Base-by-base conservation (phyloP, 2,888 invertebrate genomes). In the Phyto melanocephala region DNA sequence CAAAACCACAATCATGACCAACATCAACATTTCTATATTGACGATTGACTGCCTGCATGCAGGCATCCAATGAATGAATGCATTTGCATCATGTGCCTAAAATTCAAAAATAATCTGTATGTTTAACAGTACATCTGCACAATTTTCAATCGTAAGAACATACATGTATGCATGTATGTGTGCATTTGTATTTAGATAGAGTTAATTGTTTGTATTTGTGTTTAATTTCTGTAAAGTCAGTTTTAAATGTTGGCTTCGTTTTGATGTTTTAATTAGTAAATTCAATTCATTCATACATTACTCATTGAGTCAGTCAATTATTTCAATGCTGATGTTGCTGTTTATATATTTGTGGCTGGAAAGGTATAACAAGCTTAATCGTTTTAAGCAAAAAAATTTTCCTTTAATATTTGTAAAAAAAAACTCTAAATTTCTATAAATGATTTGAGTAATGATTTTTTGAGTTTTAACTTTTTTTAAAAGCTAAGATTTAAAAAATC, bases 221-320 rank as follows among this genome's bases (percentile, higher is more conserved):
- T 52, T 47, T 45, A 10, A 17, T 70, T 54, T 78, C 28, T 78
- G n/a, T 65, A 8, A 8, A 33, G n/a, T 68, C 35, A 5, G 52
- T 56, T 45, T 60, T 67, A 33, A 68, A 60, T 79, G 72, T 67
- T 79, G 42, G 58, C 63, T 37, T 42, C 17, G 54, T n/a, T 62
- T 72, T 81, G 77, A 78, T 81, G 77, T 78, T 78, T 81, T 74
- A 81, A 81, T 81, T 81, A 78, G 77, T 68, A 74, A 63, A 63
- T 68, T 60, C 37, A 52, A 78, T 56, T 80, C 68, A 76, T 75
- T 65, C 22, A 56, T 35, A 6, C 6, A 6, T 28, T 28, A 28
- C 28, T 45, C 22, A 40, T 35, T 33, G 22, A 52, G 33, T 42
- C 33, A 65, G 56, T 52, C 58, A 65, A 70, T 65, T 75, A 70